A percentile compares a stretch with the other conserved stretches of the same genome.
Evolutionary conservation across 2,113 vertebrate species (phyloP).

Genomic region (Pelodiscus sinensis): DNA sequence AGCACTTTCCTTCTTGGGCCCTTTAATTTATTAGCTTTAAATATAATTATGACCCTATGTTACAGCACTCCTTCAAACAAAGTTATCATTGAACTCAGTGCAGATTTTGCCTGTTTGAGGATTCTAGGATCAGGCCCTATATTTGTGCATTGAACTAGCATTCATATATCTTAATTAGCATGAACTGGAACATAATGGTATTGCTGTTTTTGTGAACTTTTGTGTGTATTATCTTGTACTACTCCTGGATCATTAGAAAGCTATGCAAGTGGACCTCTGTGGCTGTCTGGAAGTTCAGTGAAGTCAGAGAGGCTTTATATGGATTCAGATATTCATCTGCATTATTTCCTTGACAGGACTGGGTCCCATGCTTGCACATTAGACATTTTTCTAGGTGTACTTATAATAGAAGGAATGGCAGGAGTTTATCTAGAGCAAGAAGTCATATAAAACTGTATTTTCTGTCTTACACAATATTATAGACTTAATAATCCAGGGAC

Average conservation of each 20-base stretch:
- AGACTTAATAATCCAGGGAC: background rate
- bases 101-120: background rate
- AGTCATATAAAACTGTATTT: background rate
- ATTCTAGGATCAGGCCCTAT: background rate
- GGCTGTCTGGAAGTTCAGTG: background rate
- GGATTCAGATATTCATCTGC: background rate
- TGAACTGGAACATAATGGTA: background rate
- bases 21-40: background rate
- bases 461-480: background rate
- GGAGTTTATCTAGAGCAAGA: background rate
- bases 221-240: background rate
- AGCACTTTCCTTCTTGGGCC: background rate
- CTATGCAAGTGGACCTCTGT: background rate
- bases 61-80: background rate
- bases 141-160: background rate
- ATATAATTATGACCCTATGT: background rate
- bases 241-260: background rate
- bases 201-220: background rate
- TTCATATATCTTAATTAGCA: background rate
- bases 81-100: background rate
- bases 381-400: background rate
- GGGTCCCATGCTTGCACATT: background rate
- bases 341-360: background rate
- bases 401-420: background rate
- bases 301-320: background rate